phyloP scores from a whole-genome alignment of 2,888 invertebrate species.

The Drosophila prostipennis region DNA sequence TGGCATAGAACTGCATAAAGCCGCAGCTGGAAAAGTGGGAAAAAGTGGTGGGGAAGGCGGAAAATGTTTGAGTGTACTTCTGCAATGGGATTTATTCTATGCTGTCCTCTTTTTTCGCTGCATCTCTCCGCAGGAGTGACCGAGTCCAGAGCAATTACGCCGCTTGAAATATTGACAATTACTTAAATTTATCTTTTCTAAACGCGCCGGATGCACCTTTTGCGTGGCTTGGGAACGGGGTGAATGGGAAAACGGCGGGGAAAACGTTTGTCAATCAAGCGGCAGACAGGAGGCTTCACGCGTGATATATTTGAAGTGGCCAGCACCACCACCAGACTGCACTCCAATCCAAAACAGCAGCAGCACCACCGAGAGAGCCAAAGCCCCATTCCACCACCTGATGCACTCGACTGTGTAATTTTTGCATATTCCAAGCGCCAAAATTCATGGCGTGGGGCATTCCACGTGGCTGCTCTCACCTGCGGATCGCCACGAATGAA shows the following conservation, averaged over 20 bases:
- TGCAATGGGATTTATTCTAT: conserved; percentile 59
- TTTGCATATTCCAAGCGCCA: conserved; percentile 69
- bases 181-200: conserved; percentile 80
- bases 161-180: conserved; percentile 79
- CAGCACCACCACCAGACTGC: conserved; percentile 49
- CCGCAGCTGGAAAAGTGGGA: conserved; percentile 35
- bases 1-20: conserved; percentile 71
- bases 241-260: neutral
- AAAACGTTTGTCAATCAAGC: conserved; percentile 73
- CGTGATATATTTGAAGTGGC: conserved; percentile 77
- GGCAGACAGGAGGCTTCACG: conserved; percentile 63
- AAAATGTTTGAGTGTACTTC: conserved; percentile 51
- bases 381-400: conserved; percentile 6
- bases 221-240: neutral
- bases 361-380: neutral
- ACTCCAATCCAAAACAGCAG: conserved; percentile 4
- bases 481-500: conserved; percentile 70
- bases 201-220: conserved; percentile 70
- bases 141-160: conserved; percentile 66
- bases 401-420: conserved; percentile 73
- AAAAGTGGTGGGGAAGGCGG: neutral
- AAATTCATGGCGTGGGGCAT: conserved; percentile 54
- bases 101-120: conserved; percentile 24
- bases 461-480: conserved; percentile 74
- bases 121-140: conserved; percentile 30